Conservation (phyloP, 2,888 invertebrate genomes). For the Apantesis nais region DNA sequence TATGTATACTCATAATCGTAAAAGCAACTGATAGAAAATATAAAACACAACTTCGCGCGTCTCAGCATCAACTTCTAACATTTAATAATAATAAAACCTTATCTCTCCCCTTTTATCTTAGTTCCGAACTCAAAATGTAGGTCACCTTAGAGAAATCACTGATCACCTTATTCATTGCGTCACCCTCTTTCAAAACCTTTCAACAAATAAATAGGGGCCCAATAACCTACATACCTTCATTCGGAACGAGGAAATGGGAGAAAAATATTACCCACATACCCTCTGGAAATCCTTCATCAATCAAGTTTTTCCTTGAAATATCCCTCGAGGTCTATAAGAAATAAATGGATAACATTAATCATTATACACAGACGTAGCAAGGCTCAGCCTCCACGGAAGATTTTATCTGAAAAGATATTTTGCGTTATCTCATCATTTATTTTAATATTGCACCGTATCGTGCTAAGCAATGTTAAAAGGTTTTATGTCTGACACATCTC, state of each 20-base stretch:
- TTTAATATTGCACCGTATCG: constrained; percentile 51
- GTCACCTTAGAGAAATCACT: constrained; percentile 19
- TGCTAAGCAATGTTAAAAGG: constrained; percentile 32
- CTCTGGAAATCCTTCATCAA: constrained; percentile 68
- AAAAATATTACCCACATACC: constrained; percentile 65
- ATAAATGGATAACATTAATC: constrained; percentile 79
- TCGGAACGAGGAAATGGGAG: constrained; percentile 55
- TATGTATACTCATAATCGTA: neutral
- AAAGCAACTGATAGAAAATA: neutral
- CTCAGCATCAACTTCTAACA: neutral
- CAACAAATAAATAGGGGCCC: constrained; percentile 37
- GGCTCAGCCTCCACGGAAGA: constrained; percentile 59
- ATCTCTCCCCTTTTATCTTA: neutral
- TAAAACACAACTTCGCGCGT: neutral
- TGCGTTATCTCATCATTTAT: constrained; percentile 45
- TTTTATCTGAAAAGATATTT: constrained; percentile 61
- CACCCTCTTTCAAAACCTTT: constrained; percentile 14
- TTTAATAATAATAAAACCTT: neutral
- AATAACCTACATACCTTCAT: constrained; percentile 52
- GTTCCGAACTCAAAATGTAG: constrained; percentile 8
- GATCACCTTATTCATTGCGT: constrained; percentile 29
- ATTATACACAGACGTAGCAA: constrained; percentile 70
- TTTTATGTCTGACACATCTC: constrained; percentile 16
- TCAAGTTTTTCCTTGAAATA: constrained; percentile 70
- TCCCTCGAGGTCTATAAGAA: constrained; percentile 60